A percentile compares a stretch with the other conserved stretches of the same genome.
Evolutionary conservation across 2,113 vertebrate species (phyloP).

Genomic region (Procavia capensis): DNA sequence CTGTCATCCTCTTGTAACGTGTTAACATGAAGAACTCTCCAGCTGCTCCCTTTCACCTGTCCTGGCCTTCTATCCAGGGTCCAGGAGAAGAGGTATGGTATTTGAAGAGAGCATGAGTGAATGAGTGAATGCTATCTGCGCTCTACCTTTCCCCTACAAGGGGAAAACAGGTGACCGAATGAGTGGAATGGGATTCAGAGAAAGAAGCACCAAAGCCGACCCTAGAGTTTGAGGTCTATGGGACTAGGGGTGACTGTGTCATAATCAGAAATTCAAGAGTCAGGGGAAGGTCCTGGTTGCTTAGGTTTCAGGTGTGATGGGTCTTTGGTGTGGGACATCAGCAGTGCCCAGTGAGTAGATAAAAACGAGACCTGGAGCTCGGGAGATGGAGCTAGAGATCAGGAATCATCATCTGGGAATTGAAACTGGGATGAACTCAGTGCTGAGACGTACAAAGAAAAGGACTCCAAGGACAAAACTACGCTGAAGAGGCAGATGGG

Average conservation of each 20-base stretch:
- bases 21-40: not conserved
- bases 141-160: not conserved
- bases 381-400: not conserved
- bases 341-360: accelerated
- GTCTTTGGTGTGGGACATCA: not conserved
- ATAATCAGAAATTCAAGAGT: not conserved
- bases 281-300: not conserved
- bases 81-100: not conserved
- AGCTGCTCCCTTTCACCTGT: not conserved
- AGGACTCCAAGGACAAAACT: not conserved
- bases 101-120: not conserved
- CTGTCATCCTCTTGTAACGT: not conserved
- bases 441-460: not conserved
- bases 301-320: not conserved
- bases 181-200: not conserved
- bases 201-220: not conserved
- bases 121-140: not conserved
- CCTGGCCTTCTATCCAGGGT: not conserved
- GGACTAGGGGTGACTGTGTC: not conserved
- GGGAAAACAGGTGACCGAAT: not conserved
- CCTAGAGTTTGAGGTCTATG: not conserved
- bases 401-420: not conserved
- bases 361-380: not conserved
- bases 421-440: not conserved
- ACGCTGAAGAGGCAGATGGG: not conserved